phyloP scores from a whole-genome alignment of 2,888 invertebrate genomes.

The Mimumesa dahlbomi region DNA sequence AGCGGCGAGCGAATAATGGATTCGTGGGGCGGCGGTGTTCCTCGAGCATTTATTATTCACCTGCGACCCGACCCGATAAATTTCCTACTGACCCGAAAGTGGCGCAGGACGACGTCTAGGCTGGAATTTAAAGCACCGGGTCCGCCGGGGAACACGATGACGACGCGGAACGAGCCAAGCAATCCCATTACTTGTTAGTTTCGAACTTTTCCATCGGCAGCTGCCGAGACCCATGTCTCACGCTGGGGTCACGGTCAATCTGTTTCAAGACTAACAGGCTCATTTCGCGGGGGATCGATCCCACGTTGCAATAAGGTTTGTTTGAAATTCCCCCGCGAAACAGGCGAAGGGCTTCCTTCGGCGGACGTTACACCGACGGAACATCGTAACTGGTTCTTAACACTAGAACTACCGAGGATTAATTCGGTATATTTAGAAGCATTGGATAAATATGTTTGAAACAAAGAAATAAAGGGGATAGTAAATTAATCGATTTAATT shows the following conservation, averaged over 20 bases:
- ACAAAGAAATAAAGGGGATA: too few species aligned
- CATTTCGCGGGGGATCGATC: not conserved
- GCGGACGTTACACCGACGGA: too few species aligned
- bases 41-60: conserved; percentile 42
- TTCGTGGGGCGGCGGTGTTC: conserved; percentile 16
- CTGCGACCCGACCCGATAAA: conserved; percentile 42
- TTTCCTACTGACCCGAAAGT: conserved; percentile 46
- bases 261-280: not conserved
- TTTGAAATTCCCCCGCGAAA: too few species aligned
- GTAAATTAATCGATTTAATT: too few species aligned
- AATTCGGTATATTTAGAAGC: too few species aligned
- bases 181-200: not conserved
- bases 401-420: too few species aligned
- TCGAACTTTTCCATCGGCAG: not conserved
- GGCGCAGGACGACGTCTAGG: conserved; percentile 7
- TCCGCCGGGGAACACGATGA: not conserved
- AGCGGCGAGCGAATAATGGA: conserved; percentile 24
- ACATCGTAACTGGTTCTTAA: too few species aligned
- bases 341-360: too few species aligned
- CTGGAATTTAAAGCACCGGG: conserved; percentile 36
- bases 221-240: not conserved
- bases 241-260: not conserved
- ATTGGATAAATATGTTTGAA: too few species aligned
- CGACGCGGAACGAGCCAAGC: not conserved
- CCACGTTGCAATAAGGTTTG: too few species aligned